A percentile compares a stretch with the other conserved stretches of the same genome.
Evolutionary conservation across 2,113 vertebrate species (phyloP).

Genomic region (Mus pahari): DNA sequence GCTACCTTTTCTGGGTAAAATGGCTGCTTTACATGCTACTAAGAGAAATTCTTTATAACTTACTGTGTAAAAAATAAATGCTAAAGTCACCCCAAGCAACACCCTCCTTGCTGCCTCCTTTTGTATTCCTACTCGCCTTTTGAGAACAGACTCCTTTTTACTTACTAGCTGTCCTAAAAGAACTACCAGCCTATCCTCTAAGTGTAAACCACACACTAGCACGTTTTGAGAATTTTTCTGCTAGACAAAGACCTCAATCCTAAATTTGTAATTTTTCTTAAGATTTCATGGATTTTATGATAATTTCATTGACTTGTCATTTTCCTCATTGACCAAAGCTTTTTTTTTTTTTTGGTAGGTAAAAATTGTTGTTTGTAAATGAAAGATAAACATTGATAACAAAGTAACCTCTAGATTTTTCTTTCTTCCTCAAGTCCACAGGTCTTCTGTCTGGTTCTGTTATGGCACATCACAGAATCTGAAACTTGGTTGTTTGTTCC

Average conservation of each 20-base stretch:
- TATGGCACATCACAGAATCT: not conserved
- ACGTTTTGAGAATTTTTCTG: not conserved
- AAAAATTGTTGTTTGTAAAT: not conserved
- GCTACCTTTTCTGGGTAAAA: not conserved
- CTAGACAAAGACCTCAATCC: not conserved
- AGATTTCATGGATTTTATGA: slow-evolving; percentile 19
- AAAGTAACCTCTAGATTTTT: slow-evolving; percentile 2
- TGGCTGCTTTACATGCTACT: not conserved
- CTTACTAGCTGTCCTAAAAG: not conserved
- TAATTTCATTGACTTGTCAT: not conserved
- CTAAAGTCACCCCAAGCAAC: not conserved
- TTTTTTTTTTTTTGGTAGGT: not conserved
- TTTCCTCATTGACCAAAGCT: not conserved
- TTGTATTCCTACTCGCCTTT: slow-evolving; percentile 12
- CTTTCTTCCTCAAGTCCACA: not conserved
- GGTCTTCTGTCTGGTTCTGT: not conserved
- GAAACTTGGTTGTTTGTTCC: not conserved
- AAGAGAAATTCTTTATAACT: not conserved
- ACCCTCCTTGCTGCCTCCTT: not conserved
- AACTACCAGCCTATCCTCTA: not conserved
- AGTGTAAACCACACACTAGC: not conserved
- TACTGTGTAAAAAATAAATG: slow-evolving; percentile 17
- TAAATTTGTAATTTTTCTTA: slow-evolving; percentile 15
- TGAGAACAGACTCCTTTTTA: not conserved
- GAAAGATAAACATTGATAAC: slow-evolving; percentile 15